These are phyloP conservation scores for Pelodiscus sinensis DNA, from an alignment of 2,113 vertebrate species.

Conservation along the genomic window DNA sequence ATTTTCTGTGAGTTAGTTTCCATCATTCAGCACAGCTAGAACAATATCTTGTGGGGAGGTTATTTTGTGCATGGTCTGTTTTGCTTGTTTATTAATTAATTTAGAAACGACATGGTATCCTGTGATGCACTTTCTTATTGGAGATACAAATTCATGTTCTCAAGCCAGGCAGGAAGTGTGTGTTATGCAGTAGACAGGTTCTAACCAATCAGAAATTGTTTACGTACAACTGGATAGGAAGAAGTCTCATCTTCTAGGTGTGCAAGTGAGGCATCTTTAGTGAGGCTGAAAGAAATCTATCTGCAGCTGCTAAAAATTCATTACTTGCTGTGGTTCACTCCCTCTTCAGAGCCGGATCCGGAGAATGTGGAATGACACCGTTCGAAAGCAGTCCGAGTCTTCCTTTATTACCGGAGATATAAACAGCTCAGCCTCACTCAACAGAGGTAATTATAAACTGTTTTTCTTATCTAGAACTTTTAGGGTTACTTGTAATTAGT, in stretches of 20 bases:
- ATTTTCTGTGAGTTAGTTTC: neutral
- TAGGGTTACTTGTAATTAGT: conserved; percentile 48
- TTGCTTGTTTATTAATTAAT: neutral
- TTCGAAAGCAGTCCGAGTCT: conserved; percentile 97
- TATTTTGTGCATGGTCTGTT: fast-evolving
- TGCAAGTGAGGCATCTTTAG: conserved; percentile 24
- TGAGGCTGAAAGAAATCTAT: conserved; percentile 52
- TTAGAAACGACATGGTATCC: neutral
- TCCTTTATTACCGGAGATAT: conserved; percentile 99
- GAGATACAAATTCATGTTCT: fast-evolving
- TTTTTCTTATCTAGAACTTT: conserved; percentile 66
- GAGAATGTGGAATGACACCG: conserved; percentile 99
- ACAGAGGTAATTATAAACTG: conserved; percentile 92
- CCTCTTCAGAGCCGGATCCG: conserved; percentile 93
- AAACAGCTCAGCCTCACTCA: conserved; percentile 98
- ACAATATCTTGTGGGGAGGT: neutral
- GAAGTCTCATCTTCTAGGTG: neutral
- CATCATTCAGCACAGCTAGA: neutral
- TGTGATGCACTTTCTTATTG: neutral
- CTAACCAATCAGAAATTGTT: neutral
- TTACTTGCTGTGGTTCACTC: conserved; percentile 58
- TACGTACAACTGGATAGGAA: conserved; percentile 36
- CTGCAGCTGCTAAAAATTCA: conserved; percentile 60
- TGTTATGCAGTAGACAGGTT: neutral
- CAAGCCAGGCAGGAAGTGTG: neutral